Evolutionary conservation across 2,888 invertebrate species (phyloP), one percentile per base, ranked within the genome.

Genomic region (Amphipyra tragopoginis): DNA sequence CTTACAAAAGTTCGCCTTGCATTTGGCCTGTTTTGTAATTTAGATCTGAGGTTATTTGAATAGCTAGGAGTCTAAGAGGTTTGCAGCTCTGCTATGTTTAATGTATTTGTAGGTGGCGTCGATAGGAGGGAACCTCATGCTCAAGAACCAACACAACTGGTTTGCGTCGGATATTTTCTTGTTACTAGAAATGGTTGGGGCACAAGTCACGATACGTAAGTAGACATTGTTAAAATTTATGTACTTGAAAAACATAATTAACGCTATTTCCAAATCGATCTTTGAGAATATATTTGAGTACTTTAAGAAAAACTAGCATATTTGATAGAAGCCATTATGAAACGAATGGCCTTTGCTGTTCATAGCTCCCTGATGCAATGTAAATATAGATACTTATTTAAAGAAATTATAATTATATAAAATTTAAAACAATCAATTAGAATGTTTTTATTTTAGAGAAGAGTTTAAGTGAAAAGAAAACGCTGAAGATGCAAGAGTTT

Each of bases 111-210:
- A 96, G 96, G 93, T 95, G 63, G 97, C 96, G 40, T 96, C 96
- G 0, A 88, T 97, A 68, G 97, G 96, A 42, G 97, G 97, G 0
- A 97, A 97, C 82, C 85, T 97, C 54, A 95, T 96, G 89, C 94
- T 97, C 62, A 97, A 97, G 84, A 95, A 97, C 78, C 75, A 90
- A 6, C 93, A 96, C 72, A 93, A 88, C 1, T 96, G 96, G 65
- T 97, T 97, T 81, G 96, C 96, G 0, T 97, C 97, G 0, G 97
- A 97, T 81, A 83, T 97, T 15, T 97, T 96, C 78, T 84, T 97
- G 26, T 81, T 94, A 0, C 85, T 95, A 21, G 93, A 86, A 72
- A 86, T 87, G 3, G 84, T 91, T 52, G 90, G 89, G 5, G 91
- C 86, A 1, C 80, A 84, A 65, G n/a, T 92, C 1, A 88, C 88